phyloP scores from a whole-genome alignment of 2,888 invertebrate genomes.

The Platycnemis pennipes region DNA sequence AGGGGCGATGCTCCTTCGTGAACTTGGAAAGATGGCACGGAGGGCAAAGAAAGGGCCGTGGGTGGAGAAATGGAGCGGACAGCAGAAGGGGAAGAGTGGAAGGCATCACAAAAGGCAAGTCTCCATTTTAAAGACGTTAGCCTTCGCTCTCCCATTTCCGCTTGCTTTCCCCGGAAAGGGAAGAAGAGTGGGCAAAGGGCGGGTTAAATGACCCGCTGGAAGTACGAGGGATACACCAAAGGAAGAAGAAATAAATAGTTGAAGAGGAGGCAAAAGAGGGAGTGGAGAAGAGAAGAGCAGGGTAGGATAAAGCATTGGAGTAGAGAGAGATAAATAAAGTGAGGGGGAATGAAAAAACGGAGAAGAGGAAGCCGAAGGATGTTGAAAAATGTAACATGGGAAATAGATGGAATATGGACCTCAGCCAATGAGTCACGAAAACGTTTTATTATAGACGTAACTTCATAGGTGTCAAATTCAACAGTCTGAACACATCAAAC shows the following conservation, averaged over 20 bases:
- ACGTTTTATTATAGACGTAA: too few relatives aligned
- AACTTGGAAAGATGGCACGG: constrained; percentile 6
- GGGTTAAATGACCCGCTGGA: constrained; percentile 41
- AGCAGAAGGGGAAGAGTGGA: not conserved
- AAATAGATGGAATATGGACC: too few relatives aligned
- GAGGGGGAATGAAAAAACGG: not conserved
- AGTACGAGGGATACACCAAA: constrained; percentile 4
- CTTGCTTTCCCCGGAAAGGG: constrained; percentile 25
- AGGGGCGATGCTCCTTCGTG: not conserved
- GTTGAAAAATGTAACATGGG: not conserved
- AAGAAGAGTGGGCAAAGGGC: not conserved
- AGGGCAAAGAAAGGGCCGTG: not conserved
- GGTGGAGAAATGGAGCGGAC: not conserved
- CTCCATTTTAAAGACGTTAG: constrained; percentile 18
- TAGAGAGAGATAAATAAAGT: not conserved
- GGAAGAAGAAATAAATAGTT: constrained; percentile 23
- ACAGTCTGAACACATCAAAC: too few relatives aligned
- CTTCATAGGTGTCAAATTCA: too few relatives aligned
- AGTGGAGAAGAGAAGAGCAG: not conserved
- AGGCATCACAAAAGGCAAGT: not conserved
- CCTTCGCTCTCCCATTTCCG: constrained; percentile 43
- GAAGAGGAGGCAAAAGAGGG: not conserved
- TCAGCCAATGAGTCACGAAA: too few relatives aligned
- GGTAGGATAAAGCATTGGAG: not conserved
- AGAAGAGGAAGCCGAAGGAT: not conserved